Base-by-base conservation (phyloP, 2,797 vertebrate genomes). In the Miichthys miiuy region DNA sequence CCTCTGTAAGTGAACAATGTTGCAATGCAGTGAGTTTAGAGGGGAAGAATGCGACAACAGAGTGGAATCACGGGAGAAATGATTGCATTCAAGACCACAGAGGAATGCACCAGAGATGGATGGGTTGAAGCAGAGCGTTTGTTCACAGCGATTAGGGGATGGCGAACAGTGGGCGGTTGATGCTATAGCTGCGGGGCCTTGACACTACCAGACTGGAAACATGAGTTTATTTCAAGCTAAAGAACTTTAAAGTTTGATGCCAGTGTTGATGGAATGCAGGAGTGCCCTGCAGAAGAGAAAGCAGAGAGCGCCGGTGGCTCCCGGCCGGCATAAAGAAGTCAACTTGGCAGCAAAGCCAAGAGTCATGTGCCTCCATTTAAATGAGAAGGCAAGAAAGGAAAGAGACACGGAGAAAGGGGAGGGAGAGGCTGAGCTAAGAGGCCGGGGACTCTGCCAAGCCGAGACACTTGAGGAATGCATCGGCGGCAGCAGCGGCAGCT, bases 291-390 rank as follows among this genome's bases (percentile, higher is more conserved):
- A 67, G 77, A 77, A 38, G 87, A 80, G 69, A 88, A 86, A 89
- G 80, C 87, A 84, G 87, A 90, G 76, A 41, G 67, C 34, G 8
- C 71, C 56, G 78, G 78, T 83, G 85, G 91, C 89, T 89, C 80
- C 78, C 23, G 34, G 82, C 82, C 65, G 79, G 81, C 86, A 60
- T 69, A 61, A 47, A 92, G 84, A 89, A 84, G 75, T 77, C 81
- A 71, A 47, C 81, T 88, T 92, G 92, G 89, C 89, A 91, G 85
- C 27, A 6, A 78, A 68, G 64, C 71, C 6, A 23, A n/a, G 83
- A 92, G 87, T 94, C 91, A 92, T 90, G 89, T 90, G 91, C 89
- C 90, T 91, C 88, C 87, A 72, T 93, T 92, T 91, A 90, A 92
- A 92, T 81, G 86, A 88, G 83, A 73, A 63, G 75, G 82, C 62